A percentile compares a stretch with the other conserved stretches of the same genome.
Evolutionary conservation across 2,113 vertebrate species (phyloP).

Genomic region (Aspiorhynchus laticeps): DNA sequence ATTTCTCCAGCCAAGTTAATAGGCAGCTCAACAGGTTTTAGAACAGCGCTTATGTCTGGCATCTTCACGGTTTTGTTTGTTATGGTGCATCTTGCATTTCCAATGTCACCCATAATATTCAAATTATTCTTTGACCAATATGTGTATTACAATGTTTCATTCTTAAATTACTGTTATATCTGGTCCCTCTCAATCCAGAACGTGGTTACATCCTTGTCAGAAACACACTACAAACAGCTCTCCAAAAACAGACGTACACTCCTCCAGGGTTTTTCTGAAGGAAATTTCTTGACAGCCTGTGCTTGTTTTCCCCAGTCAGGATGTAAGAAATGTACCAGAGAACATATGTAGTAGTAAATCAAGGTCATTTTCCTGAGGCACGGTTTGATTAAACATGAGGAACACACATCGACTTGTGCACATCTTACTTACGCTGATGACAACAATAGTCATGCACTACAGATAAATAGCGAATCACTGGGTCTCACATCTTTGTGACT

Average conservation of each 20-base stretch:
- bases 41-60: background rate
- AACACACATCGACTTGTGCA: background rate
- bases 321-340: background rate
- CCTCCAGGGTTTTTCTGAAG: background rate
- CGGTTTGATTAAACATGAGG: background rate
- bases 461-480: background rate
- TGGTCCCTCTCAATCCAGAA: background rate
- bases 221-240: background rate
- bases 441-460: background rate
- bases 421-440: background rate
- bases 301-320: background rate
- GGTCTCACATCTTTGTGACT: background rate
- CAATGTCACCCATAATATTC: background rate
- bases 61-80: too few relatives aligned
- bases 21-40: too few relatives aligned
- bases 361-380: background rate
- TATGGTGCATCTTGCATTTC: background rate
- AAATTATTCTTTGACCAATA: background rate
- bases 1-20: too few relatives aligned
- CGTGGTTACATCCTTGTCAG: background rate
- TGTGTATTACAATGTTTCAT: background rate
- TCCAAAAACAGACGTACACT: background rate
- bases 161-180: background rate
- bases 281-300: background rate
- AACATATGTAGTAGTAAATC: slow-evolving; percentile 14